Percentiles rank a stretch among this genome's conserved stretches.
Evolutionary conservation across 2,797 vertebrate genomes (phyloP).

Genomic region (Danio kyathit): DNA sequence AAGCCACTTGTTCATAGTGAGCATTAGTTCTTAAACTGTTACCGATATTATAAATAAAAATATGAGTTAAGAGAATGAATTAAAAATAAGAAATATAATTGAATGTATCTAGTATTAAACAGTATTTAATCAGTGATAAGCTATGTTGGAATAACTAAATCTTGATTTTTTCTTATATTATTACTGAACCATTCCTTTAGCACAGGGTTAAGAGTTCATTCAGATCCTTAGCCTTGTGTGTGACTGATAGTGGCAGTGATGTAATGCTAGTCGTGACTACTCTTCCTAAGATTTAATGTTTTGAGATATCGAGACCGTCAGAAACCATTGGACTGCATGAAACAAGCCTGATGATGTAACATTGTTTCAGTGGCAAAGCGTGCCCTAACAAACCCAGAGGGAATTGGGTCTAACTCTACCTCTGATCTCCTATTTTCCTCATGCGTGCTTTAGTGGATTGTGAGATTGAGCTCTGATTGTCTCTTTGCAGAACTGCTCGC

Average conservation of each 20-base stretch:
- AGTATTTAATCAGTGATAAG: no score
- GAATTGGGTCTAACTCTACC: conserved; percentile 16
- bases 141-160: neutral
- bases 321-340: neutral
- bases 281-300: neutral
- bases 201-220: neutral
- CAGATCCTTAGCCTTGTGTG: neutral
- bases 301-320: neutral
- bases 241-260: neutral
- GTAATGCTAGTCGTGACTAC: neutral
- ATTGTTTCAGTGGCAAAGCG: neutral
- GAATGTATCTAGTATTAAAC: no score
- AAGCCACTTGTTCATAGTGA: no score
- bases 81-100: no score
- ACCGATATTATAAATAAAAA: no score
- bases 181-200: neutral
- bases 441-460: neutral
- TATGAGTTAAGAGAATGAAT: no score
- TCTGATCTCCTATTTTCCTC: conserved; percentile 32
- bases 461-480: conserved; percentile 7
- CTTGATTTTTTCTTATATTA: neutral
- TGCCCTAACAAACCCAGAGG: conserved; percentile 21
- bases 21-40: no score
- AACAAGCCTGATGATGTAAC: neutral
- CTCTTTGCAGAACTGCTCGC: conserved; percentile 1